Evolutionary conservation across 2,113 vertebrate genomes (phyloP), one percentile per base, ranked within the genome.

Genomic region (Mystacornis crossleyi): DNA sequence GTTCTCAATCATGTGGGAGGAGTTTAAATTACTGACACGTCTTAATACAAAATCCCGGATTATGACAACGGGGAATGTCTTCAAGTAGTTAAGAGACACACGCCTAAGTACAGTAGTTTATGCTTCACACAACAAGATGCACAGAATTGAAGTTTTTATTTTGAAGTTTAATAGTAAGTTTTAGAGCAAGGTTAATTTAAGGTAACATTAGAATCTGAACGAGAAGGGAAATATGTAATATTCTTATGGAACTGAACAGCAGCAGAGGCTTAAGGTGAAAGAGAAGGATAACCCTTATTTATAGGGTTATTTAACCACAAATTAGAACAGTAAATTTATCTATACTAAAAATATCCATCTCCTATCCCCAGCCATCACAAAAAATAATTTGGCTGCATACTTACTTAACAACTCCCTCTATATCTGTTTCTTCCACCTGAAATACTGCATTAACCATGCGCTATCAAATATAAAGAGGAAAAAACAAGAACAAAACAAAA

Each of bases 351-450:
- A 60, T 28, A 14, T 9, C 12, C 6, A 4, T 18, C 29, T 50
- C 43, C 85, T 81, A 42, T 43, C 29, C 40, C 57, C 75, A 95
- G 38, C 42, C 15, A 50, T n/a, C 66, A 92, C 12, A 92, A 34
- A 61, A 67, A 74, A 18, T 11, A 36, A 66, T 86, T 73, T 88
- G 64, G 4, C 42, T 94, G 86, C 73, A 90, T 96, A 99, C 98
- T 99, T 97, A 99, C 98, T 98, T 99, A 38, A 98, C 93, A 69
- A 98, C 97, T 74, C 98, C 95, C 91, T 99, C 98, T 51, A 97
- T 96, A 98, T 99, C 98, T 75, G 98, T 99, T 87, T 99, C 99
- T 96, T 99, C 98, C 48, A 98, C 98, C 94, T 98, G 97, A 45
- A 98, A 98, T 96, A 99, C 97, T 34, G 97, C 98, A 81, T 98